Evolutionary conservation across 2,797 vertebrate species (phyloP).

Genomic region (Pterois miles): DNA sequence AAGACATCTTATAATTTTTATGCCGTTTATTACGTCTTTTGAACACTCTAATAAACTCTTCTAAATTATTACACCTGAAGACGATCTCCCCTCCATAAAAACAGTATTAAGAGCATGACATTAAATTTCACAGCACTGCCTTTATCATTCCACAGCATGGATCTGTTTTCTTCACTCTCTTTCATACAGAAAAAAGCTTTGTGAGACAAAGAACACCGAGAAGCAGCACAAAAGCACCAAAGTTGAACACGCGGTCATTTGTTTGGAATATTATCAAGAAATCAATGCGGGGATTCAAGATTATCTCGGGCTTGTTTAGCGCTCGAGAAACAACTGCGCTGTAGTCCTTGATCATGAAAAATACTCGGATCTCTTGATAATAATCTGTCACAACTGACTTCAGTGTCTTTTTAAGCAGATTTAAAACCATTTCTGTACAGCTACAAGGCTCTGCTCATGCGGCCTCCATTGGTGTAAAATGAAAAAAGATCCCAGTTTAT

Average conservation of each 20-base stretch:
- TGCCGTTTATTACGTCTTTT: slow-evolving; percentile 82
- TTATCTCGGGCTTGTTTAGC: slow-evolving; percentile 51
- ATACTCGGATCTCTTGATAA: slow-evolving; percentile 59
- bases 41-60: slow-evolving; percentile 83
- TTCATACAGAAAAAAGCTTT: slow-evolving; percentile 45
- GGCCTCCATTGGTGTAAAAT: slow-evolving; percentile 50
- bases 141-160: slow-evolving; percentile 70
- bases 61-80: slow-evolving; percentile 82
- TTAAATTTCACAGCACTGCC: slow-evolving; percentile 83
- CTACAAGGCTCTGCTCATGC: slow-evolving; percentile 70
- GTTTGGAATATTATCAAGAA: slow-evolving; percentile 64
- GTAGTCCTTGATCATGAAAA: slow-evolving; percentile 23
- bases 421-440: slow-evolving; percentile 64
- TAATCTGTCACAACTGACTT: slow-evolving; percentile 52
- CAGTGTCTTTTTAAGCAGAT: slow-evolving; percentile 44
- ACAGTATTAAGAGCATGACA: slow-evolving; percentile 83
- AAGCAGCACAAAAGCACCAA: slow-evolving; percentile 80
- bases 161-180: slow-evolving; percentile 54
- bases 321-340: slow-evolving; percentile 12
- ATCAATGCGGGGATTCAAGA: slow-evolving; percentile 14
- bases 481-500: slow-evolving; percentile 46
- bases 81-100: slow-evolving; percentile 75
- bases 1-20: slow-evolving; percentile 52
- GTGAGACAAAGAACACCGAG: slow-evolving; percentile 69
- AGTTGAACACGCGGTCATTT: slow-evolving; percentile 53